Evolutionary conservation across 2,888 invertebrate genomes (phyloP).

Genomic region (Tortrix viridana): DNA sequence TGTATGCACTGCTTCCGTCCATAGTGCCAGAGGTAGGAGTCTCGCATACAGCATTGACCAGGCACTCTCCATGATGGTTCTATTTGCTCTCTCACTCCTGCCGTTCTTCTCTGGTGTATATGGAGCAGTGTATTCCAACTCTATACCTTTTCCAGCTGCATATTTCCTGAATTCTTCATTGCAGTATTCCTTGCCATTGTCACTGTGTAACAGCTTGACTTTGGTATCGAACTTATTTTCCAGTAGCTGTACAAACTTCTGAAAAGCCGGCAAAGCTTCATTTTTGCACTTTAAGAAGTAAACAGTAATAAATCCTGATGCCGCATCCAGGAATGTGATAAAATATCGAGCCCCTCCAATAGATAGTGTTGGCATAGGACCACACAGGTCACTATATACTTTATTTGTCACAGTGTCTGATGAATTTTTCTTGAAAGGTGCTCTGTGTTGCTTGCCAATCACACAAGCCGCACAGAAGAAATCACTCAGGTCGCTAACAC

Average conservation of each 20-base stretch:
- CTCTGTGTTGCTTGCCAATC: slow-evolving; percentile 34
- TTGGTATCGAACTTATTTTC: slow-evolving; percentile 36
- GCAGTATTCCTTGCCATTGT: slow-evolving; percentile 41
- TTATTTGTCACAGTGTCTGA: slow-evolving; percentile 9
- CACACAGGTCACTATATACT: slow-evolving; percentile 41
- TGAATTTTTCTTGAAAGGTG: slow-evolving; percentile 31
- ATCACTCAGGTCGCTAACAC: neutral
- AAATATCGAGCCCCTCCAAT: slow-evolving; percentile 41
- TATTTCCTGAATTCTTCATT: slow-evolving; percentile 41
- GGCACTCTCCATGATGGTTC: slow-evolving; percentile 50
- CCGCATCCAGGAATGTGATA: slow-evolving; percentile 43
- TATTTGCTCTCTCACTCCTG: slow-evolving; percentile 49
- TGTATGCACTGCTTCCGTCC: slow-evolving; percentile 59
- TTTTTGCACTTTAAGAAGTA: slow-evolving; percentile 43
- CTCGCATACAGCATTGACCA: slow-evolving; percentile 47
- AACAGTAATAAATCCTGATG: slow-evolving; percentile 36
- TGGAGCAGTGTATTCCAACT: slow-evolving; percentile 47
- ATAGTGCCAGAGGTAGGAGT: slow-evolving; percentile 43
- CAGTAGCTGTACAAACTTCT: slow-evolving; percentile 40
- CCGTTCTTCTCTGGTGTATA: slow-evolving; percentile 53
- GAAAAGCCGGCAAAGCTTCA: slow-evolving; percentile 39
- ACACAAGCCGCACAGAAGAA: slow-evolving; percentile 41
- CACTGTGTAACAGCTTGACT: slow-evolving; percentile 38
- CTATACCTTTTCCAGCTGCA: slow-evolving; percentile 43
- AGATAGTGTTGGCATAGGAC: slow-evolving; percentile 38